Base-by-base conservation (phyloP, 2,888 invertebrate species). In the Omphaloscelis lunosa region DNA sequence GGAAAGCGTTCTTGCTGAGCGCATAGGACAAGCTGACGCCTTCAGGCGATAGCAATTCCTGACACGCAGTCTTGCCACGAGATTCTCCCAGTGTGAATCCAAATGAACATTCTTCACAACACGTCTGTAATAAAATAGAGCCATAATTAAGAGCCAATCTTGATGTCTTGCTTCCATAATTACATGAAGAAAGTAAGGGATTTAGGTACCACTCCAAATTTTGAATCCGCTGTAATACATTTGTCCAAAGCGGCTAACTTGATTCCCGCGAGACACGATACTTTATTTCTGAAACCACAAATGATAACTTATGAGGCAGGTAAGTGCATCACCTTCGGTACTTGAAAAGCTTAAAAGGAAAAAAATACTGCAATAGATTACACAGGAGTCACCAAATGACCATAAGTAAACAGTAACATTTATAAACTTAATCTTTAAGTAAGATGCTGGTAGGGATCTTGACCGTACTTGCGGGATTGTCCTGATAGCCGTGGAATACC, bases 101-200 rank as follows among this genome's bases (percentile, higher is more conserved):
- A 29, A 96, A 88, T 0, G 92, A 89, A 80, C 96, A 96, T 79
- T 96, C 96, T 8, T 95, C 94, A 80, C 96, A 96, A 80, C 96
- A 96, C 0, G 87, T 91, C 96, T 63, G 62, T n/a, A 63, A 63
- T 39, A 39, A 62, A 8, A 63, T 15, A 39, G 0, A 39, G n/a
- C 11, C 23, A 23, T 39, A 23, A 39, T 62, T 61, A 62, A 23
- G 9, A 29, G 11, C 61, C 61, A 62, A 62, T 39, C 23, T 62
- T 23, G 34, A 39, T 62, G 12, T 23, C 12, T 34, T 23, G 23
- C 62, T 23, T 23, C 23, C 7, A 34, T 62, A 23, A 23, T 34
- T 8, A 29, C 59, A 29, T 58, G 23, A 27, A 27, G 29, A 61
- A 23, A n/a, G 39, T 39, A 39, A 20, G 58, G 7, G 11, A 27